phyloP scores from a whole-genome alignment of 1,140 invertebrate species.

The Drosophila hydei region DNA sequence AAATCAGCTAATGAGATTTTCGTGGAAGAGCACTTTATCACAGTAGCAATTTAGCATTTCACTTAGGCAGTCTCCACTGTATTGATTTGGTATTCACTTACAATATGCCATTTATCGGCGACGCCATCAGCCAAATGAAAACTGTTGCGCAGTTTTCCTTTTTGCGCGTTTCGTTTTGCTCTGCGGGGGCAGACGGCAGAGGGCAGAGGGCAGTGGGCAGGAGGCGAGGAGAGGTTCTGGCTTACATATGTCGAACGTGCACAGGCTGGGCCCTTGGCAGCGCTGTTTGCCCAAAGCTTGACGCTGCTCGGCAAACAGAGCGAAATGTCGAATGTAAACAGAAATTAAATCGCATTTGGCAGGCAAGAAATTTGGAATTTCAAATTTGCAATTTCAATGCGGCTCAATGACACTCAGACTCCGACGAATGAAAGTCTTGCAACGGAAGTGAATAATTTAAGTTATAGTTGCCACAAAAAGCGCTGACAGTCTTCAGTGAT shows the following conservation, averaged over 20 bases:
- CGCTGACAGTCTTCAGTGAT: background rate
- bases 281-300: conserved; percentile 16
- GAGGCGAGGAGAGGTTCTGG: no score
- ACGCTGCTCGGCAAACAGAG: conserved; percentile 23
- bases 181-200: conserved; percentile 15
- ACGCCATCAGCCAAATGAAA: conserved; percentile 37
- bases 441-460: conserved; percentile 28
- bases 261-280: no score
- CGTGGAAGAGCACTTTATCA: background rate
- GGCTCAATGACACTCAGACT: conserved; percentile 12
- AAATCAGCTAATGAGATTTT: background rate
- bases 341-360: conserved; percentile 39
- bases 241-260: no score
- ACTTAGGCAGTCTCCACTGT: conserved; percentile 31
- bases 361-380: background rate
- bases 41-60: background rate
- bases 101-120: conserved; percentile 37
- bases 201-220: no score
- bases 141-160: conserved; percentile 69
- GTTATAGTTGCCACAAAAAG: background rate
- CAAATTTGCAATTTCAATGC: background rate
- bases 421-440: background rate
- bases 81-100: conserved; percentile 49
- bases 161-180: conserved; percentile 8
- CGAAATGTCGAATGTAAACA: conserved; percentile 52